Conservation (phyloP, 2,113 vertebrate species). For the Syngnathus floridae region DNA sequence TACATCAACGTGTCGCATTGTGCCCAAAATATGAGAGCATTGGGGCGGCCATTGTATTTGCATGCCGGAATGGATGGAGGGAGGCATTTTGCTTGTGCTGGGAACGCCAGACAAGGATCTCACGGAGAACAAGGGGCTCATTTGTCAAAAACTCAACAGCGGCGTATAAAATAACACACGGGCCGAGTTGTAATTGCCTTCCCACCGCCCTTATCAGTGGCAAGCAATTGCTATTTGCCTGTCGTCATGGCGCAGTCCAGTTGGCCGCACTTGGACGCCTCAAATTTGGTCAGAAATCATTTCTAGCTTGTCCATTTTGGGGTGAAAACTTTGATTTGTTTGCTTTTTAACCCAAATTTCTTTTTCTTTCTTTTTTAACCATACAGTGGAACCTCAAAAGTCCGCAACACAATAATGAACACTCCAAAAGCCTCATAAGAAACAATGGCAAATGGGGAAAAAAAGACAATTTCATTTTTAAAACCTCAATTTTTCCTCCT, state of each 20-base stretch:
- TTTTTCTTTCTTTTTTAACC: neutral
- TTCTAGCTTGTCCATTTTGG: slow-evolving; percentile 1
- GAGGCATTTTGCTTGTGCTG: neutral
- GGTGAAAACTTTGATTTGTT: neutral
- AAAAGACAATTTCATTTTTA: neutral
- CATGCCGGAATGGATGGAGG: neutral
- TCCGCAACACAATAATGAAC: neutral
- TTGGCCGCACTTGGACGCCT: slow-evolving; percentile 1
- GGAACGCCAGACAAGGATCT: slow-evolving; percentile 1
- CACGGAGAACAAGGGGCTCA: neutral
- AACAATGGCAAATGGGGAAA: neutral
- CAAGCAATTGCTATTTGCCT: neutral
- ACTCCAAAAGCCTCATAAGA: neutral
- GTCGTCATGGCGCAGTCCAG: neutral
- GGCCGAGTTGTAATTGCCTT: neutral
- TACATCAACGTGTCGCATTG: neutral
- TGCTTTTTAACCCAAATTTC: neutral
- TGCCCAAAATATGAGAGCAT: slow-evolving; percentile 3
- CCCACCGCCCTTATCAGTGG: neutral
- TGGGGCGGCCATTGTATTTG: neutral
- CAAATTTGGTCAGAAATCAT: neutral
- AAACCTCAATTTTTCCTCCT: neutral
- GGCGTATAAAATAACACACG: neutral
- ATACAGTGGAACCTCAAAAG: neutral
- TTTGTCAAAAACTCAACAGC: slow-evolving; percentile 8